A percentile compares a stretch with the other conserved stretches of the same genome.
These are phyloP conservation scores for Anoplopoma fimbria DNA, from an alignment of 2,113 vertebrate genomes.

Conservation along the genomic window DNA sequence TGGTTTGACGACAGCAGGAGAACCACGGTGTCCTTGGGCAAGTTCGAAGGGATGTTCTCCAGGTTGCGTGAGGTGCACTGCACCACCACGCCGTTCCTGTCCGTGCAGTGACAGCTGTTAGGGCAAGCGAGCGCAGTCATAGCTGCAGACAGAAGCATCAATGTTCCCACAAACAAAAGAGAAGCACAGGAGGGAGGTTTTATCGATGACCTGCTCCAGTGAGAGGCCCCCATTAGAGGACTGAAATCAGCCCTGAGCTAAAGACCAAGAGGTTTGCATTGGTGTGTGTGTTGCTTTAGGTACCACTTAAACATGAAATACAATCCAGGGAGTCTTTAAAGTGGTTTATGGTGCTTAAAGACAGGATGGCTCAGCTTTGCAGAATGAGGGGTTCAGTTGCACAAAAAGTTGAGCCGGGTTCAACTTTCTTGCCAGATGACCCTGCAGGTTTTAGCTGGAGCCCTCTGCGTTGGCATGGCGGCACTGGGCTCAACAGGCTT, in stretches of 20 bases:
- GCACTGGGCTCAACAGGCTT: neutral
- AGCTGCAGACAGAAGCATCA: constrained; percentile 42
- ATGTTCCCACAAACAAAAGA: neutral
- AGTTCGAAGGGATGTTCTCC: constrained; percentile 85
- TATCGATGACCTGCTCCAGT: constrained; percentile 18
- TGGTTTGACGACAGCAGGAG: constrained; percentile 89
- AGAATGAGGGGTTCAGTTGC: neutral
- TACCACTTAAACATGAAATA: constrained; percentile 11
- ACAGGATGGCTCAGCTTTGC: neutral
- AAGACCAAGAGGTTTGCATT: neutral
- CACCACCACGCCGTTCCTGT: constrained; percentile 83
- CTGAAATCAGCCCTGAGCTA: neutral
- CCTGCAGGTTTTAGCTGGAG: neutral
- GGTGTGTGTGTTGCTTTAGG: neutral
- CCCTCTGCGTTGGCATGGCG: neutral
- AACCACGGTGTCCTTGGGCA: constrained; percentile 85
- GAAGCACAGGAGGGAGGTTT: constrained; percentile 10
- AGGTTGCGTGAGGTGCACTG: constrained; percentile 87
- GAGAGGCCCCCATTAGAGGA: constrained; percentile 64
- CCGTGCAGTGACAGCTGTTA: constrained; percentile 85
- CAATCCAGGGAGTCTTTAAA: neutral
- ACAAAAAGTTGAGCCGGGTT: neutral
- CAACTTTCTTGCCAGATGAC: neutral
- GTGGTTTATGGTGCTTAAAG: neutral
- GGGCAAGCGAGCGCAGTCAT: constrained; percentile 79